These are phyloP conservation scores for Chaetodon auriga DNA, from an alignment of 2,113 vertebrate genomes.

Conservation along the genomic window DNA sequence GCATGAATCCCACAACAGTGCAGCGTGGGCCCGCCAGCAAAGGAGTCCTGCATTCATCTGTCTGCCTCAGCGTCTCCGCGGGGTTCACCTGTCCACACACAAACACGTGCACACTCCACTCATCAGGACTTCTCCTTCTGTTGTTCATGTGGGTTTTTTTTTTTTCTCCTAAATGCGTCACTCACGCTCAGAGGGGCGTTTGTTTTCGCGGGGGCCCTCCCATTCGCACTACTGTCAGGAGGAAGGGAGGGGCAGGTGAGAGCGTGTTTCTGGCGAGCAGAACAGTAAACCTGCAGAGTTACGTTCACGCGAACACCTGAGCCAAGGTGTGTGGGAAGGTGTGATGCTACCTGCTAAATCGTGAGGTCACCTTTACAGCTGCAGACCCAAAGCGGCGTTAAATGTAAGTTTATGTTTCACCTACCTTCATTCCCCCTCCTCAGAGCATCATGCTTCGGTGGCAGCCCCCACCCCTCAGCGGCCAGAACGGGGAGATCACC, in stretches of 20 bases:
- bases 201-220: slow-evolving; percentile 20
- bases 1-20: slow-evolving; percentile 57
- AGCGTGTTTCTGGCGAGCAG: background rate
- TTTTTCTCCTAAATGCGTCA: slow-evolving; percentile 48
- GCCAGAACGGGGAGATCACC: slow-evolving; percentile 93
- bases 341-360: slow-evolving; percentile 24
- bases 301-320: background rate
- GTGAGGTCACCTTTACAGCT: slow-evolving; percentile 46
- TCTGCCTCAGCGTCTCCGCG: slow-evolving; percentile 24
- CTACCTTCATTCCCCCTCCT: background rate
- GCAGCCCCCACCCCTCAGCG: slow-evolving; percentile 90
- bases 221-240: slow-evolving; percentile 9
- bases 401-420: slow-evolving; percentile 16
- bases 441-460: slow-evolving; percentile 95
- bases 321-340: slow-evolving; percentile 3
- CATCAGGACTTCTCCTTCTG: slow-evolving; percentile 51
- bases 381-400: background rate
- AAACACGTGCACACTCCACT: background rate
- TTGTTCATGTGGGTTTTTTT: slow-evolving; percentile 70
- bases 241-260: background rate
- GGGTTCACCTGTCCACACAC: slow-evolving; percentile 32
- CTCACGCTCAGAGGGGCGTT: slow-evolving; percentile 33
- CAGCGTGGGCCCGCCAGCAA: slow-evolving; percentile 50
- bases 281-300: slow-evolving; percentile 8
- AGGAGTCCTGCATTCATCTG: slow-evolving; percentile 50